Base-by-base conservation (phyloP, 2,113 vertebrate species). In the Tragelaphus imberbis region DNA sequence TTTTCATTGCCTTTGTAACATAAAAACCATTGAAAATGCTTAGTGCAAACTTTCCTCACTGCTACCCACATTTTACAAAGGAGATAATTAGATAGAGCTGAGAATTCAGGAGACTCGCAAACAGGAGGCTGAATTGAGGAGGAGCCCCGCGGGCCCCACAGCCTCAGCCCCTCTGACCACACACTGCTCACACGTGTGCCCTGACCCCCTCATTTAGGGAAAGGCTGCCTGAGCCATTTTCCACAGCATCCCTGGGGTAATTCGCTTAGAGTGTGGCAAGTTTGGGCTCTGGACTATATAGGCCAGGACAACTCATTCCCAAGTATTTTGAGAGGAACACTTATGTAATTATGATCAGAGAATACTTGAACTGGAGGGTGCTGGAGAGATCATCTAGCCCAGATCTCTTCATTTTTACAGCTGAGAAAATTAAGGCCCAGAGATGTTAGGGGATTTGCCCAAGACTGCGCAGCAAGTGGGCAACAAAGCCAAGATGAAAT, bases 141-240 rank as follows among this genome's bases (percentile, higher is more conserved):
- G 27, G 30, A 55, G 75, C 4, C 65, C 8, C n/a, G 56, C 1
- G 27, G 6, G 25, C 2, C 4, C 6, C 13, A 1, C 3, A 17
- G 11, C 58, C n/a, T 17, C 0, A 0, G 88, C 15, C 51, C 27
- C 30, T 33, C 28, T 6, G 27, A 0, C 49, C 17, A 0, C 3
- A 21, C 49, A 14, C 6, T 1, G 19, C 47, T 68, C 10, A 28
- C 2, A 1, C 1, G 0, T 2, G 19, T 0, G 47, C 23, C 49
- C 53, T 5, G 7, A 25, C 1, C 10, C 14, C 44, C 12, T n/a
- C 11, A 1, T 25, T 33, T 13, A 40, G 49, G 75, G 25, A 84
- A 47, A 86, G 89, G 80, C 7, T 49, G 44, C 65, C 27, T 44
- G 1, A 15, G 12, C 25, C 33, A 55, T 55, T 88, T 75, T n/a